Evolutionary conservation across 2,797 vertebrate species (phyloP), one percentile per base, ranked within the genome.

Genomic region (Lates japonicus): DNA sequence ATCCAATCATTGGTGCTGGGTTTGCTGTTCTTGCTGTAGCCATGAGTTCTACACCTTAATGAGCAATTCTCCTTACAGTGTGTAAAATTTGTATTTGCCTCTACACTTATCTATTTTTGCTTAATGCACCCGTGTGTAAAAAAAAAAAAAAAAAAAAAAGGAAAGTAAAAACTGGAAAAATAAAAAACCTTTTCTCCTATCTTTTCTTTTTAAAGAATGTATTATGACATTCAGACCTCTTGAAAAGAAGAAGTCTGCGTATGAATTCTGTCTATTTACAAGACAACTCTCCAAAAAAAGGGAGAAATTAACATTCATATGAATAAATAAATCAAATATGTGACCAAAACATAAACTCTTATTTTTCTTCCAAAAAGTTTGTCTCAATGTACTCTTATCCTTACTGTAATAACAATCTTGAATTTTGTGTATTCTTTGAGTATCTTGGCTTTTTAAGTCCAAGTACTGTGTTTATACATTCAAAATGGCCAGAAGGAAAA

Each of bases 211-310:
- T 82, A 81, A 85, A 87, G 74, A 81, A 82, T 78, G 74, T 83
- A 80, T 31, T 74, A 80, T 67, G 85, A 91, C 78, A 80, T 83
- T 78, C 81, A 92, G 72, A 85, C 86, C 90, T 94, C 94, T 95
- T 94, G 82, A 94, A 93, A 94, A 95, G 80, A 93, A 95, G 92
- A 95, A 86, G 60, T 84, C 85, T 87, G 80, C 69, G 55, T 90
- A 89, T 83, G 76, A 92, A 90, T 88, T 92, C 64, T 81, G 83
- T 88, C 78, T 92, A 92, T 94, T 87, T 94, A 95, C 93, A 96
- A 91, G 88, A 89, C 80, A 87, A 89, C 92, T 94, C 95, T 95
- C 94, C 95, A 82, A 90, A 95, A 95, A 94, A 94, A 87, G 76
- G 84, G 89, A 94, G 93, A 95, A 95, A 95, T 91, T 85, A 88